Evolutionary conservation across 1,140 invertebrate species (phyloP).

Genomic region (Achroia grisella): DNA sequence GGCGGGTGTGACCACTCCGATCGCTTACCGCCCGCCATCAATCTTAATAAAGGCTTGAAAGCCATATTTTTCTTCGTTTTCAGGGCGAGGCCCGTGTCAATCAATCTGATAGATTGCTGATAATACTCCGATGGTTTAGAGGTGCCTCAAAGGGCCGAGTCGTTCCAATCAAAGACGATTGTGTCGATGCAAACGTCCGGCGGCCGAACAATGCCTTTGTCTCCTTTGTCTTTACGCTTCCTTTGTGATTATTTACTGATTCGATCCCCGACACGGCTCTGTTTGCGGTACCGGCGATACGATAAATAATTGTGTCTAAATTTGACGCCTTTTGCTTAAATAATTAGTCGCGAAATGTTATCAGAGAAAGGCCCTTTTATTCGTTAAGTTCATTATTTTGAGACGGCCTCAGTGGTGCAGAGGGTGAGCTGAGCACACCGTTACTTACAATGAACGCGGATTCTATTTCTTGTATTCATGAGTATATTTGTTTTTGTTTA

Average conservation of each 20-base stretch:
- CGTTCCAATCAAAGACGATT: no score
- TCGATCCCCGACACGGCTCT: slow-evolving; percentile 4
- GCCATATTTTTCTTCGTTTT: slow-evolving; percentile 27
- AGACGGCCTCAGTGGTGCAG: no score
- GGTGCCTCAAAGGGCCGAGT: neutral
- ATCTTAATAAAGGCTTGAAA: slow-evolving; percentile 35
- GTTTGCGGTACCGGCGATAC: slow-evolving; percentile 5
- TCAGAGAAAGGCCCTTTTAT: no score
- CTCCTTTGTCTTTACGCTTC: slow-evolving; percentile 9
- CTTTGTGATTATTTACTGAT: slow-evolving; percentile 14
- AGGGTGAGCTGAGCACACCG: no score
- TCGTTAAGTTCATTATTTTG: no score
- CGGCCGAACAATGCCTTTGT: no score
- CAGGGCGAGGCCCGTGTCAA: slow-evolving; percentile 19
- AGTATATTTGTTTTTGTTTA: no score
- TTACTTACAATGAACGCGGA: no score
- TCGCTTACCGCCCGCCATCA: slow-evolving; percentile 22
- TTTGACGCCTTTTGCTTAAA: neutral
- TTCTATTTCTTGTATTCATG: no score
- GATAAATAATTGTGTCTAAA: slow-evolving; percentile 9
- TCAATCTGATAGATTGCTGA: slow-evolving; percentile 27
- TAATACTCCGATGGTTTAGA: slow-evolving; percentile 7
- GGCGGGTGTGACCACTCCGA: slow-evolving; percentile 10
- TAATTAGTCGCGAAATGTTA: no score
- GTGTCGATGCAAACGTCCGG: no score